Evolutionary conservation across 2,888 invertebrate species (phyloP).

Genomic region (Dicranocentrus wangi): DNA sequence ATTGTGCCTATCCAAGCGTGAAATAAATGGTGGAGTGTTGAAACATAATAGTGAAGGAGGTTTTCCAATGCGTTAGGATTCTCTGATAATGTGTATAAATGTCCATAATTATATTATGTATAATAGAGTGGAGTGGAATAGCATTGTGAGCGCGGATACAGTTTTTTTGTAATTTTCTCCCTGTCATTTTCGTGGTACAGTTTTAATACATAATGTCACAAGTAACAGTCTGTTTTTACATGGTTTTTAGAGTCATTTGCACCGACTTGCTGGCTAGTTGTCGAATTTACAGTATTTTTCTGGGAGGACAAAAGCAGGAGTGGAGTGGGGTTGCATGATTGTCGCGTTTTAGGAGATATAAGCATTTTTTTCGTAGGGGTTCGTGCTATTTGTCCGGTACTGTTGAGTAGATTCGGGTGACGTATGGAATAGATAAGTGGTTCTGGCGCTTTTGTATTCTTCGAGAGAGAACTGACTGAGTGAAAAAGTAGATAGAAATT

Average conservation of each 20-base stretch:
- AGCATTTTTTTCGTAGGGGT: no score
- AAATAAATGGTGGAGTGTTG: no score
- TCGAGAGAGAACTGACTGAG: no score
- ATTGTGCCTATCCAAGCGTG: conserved; percentile 30
- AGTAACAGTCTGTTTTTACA: conserved; percentile 58
- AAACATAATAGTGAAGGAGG: background rate
- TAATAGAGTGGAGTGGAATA: background rate
- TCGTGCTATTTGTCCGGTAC: conserved; percentile 43
- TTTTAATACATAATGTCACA: conserved; percentile 44
- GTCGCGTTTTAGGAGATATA: no score
- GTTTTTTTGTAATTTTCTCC: conserved; percentile 40
- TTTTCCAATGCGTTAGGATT: background rate
- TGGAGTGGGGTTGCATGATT: no score
- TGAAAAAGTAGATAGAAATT: no score
- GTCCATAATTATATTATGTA: background rate
- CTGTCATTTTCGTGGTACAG: conserved; percentile 31
- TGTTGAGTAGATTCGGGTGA: conserved; percentile 53
- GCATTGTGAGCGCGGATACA: background rate
- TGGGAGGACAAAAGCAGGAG: no score
- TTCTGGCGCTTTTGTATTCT: conserved; percentile 27
- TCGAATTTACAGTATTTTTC: no score
- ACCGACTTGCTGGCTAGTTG: no score
- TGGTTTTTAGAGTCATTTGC: no score
- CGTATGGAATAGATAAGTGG: conserved; percentile 61
- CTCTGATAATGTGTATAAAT: background rate